Evolutionary conservation across 2,113 vertebrate genomes (phyloP).

Genomic region (Echinops telfairi): DNA sequence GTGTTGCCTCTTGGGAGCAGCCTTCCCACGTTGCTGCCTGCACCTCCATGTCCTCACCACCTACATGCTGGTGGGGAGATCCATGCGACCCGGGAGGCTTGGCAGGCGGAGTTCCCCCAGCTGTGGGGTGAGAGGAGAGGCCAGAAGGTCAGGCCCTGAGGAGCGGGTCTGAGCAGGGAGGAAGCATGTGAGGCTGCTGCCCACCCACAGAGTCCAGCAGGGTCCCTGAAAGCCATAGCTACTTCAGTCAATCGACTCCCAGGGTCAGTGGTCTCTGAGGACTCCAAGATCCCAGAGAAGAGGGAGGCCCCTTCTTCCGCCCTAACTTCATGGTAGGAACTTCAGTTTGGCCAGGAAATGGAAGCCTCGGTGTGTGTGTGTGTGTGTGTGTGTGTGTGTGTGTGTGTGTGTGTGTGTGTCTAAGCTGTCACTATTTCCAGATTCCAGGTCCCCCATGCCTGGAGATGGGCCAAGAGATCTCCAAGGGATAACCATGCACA

Average conservation of each 20-base stretch:
- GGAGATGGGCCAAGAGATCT: background rate
- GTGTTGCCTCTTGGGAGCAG: background rate
- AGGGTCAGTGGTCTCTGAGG: background rate
- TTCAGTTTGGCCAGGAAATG: constrained; percentile 15
- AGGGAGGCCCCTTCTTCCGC: background rate
- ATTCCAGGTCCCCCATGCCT: background rate
- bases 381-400: background rate
- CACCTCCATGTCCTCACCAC: background rate
- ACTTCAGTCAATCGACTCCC: background rate
- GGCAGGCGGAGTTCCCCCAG: background rate
- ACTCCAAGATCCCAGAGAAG: background rate
- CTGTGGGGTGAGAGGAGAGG: background rate
- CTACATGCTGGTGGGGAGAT: background rate
- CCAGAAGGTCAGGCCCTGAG: background rate
- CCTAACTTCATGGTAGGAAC: background rate
- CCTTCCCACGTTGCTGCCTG: background rate
- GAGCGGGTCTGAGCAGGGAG: background rate
- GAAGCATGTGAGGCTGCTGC: background rate
- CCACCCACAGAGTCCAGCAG: background rate
- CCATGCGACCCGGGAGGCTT: background rate
- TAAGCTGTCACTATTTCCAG: background rate
- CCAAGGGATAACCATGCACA: background rate
- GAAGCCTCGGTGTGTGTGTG: background rate
- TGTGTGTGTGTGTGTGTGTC: background rate
- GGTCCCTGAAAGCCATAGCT: background rate